A percentile compares a stretch with the other conserved stretches of the same genome.
Evolutionary conservation across 2,888 invertebrate species (phyloP).

Genomic region (Boloria euphrosyne): DNA sequence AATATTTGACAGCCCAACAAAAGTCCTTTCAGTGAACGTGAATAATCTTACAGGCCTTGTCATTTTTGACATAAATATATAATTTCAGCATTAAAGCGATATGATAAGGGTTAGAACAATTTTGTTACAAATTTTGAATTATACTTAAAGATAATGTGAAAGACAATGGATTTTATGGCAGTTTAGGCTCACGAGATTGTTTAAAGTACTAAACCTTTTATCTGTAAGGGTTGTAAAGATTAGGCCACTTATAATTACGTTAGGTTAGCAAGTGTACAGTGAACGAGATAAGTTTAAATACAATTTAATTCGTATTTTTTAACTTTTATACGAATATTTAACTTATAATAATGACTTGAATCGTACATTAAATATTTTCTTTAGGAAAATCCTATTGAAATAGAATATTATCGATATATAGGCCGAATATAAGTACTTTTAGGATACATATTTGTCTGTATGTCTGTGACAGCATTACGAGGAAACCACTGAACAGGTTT

Average conservation of each 20-base stretch:
- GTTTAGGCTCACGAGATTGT: slow-evolving; percentile 1
- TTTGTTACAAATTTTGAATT: slow-evolving; percentile 19
- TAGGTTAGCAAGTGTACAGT: background rate
- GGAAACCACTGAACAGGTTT: background rate
- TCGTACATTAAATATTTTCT: too few species aligned
- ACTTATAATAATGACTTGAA: too few species aligned
- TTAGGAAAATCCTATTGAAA: background rate
- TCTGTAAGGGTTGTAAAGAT: slow-evolving; percentile 9
- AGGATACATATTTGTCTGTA: background rate
- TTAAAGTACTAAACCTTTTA: slow-evolving; percentile 7
- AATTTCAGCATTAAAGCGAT: slow-evolving; percentile 21
- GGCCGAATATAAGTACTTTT: too few species aligned
- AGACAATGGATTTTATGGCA: slow-evolving; percentile 10
- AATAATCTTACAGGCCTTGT: slow-evolving; percentile 15
- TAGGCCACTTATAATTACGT: background rate
- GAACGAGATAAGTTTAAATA: too few species aligned
- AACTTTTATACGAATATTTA: too few species aligned
- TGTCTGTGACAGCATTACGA: background rate
- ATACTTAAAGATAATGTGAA: slow-evolving; percentile 18
- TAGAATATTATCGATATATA: too few species aligned
- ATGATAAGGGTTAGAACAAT: slow-evolving; percentile 22
- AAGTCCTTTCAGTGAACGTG: slow-evolving; percentile 17
- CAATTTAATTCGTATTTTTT: too few species aligned
- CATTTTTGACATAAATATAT: slow-evolving; percentile 22
- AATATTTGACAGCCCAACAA: slow-evolving; percentile 12